A percentile compares a stretch with the other conserved stretches of the same genome.
phyloP scores from a whole-genome alignment of 2,888 invertebrate species.

The Limnephilus auricula region DNA sequence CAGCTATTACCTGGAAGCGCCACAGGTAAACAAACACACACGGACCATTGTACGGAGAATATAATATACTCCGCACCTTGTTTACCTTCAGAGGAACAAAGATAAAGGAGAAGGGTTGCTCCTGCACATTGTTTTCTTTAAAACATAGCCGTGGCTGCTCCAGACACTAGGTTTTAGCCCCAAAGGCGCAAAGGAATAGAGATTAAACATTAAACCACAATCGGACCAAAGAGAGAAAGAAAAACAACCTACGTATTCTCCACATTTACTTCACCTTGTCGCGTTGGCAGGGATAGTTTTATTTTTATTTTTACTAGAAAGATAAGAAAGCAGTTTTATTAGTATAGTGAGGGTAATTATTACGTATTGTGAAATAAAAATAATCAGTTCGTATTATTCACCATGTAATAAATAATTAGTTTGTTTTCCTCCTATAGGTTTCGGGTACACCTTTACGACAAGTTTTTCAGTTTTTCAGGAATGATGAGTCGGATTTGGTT shows the following conservation, averaged over 20 bases:
- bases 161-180: neutral
- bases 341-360: neutral
- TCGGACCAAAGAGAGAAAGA: neutral
- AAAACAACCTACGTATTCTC: neutral
- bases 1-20: slow-evolving; percentile 13
- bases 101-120: slow-evolving; percentile 25
- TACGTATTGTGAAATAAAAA: no score
- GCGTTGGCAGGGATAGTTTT: neutral
- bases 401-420: no score
- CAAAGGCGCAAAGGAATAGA: neutral
- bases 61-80: slow-evolving; percentile 20
- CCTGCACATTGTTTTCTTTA: slow-evolving; percentile 18
- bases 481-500: no score
- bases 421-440: no score
- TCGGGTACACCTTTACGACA: no score
- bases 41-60: slow-evolving; percentile 17
- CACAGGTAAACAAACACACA: slow-evolving; percentile 36
- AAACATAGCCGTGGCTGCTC: neutral
- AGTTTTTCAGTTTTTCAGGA: no score
- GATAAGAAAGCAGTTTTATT: neutral
- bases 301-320: neutral
- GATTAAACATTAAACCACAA: neutral
- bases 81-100: slow-evolving; percentile 38
- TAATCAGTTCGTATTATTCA: no score
- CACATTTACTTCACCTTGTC: neutral